Base-by-base conservation (phyloP, 2,888 invertebrate genomes). In the Patella ulyssiponensis region DNA sequence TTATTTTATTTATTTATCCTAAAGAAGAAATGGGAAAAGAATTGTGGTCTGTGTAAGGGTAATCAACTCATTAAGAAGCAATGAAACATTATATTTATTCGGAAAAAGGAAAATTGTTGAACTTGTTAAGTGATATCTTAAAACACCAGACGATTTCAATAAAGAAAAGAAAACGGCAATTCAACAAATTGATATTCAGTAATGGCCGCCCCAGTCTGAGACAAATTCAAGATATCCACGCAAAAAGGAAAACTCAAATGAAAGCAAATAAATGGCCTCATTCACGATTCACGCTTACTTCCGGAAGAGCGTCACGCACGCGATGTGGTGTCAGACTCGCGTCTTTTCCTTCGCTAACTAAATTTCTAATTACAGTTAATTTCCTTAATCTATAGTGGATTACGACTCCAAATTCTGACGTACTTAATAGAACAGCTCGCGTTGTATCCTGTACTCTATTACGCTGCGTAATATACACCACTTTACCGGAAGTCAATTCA, bases 361-460 rank as follows among this genome's bases (percentile, higher is more conserved):
- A 70, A 74, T 75, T 80, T 77, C 78, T 80, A 80, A 80, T 80
- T 80, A 80, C 80, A 77, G 56, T 77, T 80, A 77, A 78, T 78
- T 80, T 80, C 80, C 80, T 80, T 73, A 58, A 64, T 52, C 27
- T 69, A 73, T 74, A 64, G 71, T 71, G 53, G 76, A 71, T 74
- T 75, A 71, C 79, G 70, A 73, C 72, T 54, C 78, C 64, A 64
- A 64, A 64, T 74, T 71, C 70, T 76, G 70, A 76, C 73, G 73
- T 74, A 72, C 70, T 75, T 78, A 80, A 80, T 79, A 78, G 81
- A 83, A 82, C 82, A 81, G 82, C 82, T 82, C 79, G 79, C 79
- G 78, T 77, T 80, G 80, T 83, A 81, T 86, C 86, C 86, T 82
- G 86, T 73, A 73, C 82, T 82, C 79, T 81, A 84, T 83, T 80